A percentile compares a stretch with the other conserved stretches of the same genome.
Evolutionary conservation across 2,888 invertebrate species (phyloP).

Genomic region (Rhogogaster chlorosoma): DNA sequence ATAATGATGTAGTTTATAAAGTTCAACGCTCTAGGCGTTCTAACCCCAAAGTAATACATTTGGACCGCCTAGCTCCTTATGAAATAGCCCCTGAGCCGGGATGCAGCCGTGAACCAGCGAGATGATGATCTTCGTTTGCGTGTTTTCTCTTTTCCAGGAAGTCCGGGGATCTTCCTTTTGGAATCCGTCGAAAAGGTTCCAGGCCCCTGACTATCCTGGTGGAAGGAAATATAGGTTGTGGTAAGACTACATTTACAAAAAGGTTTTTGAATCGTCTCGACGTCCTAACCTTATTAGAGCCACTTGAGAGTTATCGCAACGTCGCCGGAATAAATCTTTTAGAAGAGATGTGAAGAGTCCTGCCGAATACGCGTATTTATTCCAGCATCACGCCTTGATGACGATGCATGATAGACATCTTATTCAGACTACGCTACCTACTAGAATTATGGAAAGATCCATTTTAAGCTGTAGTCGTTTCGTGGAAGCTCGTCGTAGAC

Average conservation of each 20-base stretch:
- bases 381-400: too few species aligned
- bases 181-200: too few species aligned
- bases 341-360: not conserved
- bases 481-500: not conserved
- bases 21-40: too few species aligned
- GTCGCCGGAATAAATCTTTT: not conserved
- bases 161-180: too few species aligned
- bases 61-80: too few species aligned
- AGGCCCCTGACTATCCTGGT: too few species aligned
- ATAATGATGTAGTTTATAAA: conserved; percentile 47
- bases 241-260: not conserved
- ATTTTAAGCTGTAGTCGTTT: not conserved
- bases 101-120: too few species aligned
- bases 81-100: too few species aligned
- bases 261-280: not conserved
- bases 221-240: not conserved
- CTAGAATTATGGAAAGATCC: not conserved
- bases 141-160: too few species aligned
- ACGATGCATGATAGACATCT: not conserved
- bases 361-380: too few species aligned
- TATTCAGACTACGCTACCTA: not conserved
- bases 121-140: too few species aligned
- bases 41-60: too few species aligned
- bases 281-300: not conserved
- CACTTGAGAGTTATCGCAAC: not conserved